Base-by-base conservation (phyloP, 2,888 invertebrate species). In the Iphiclides podalirius region DNA sequence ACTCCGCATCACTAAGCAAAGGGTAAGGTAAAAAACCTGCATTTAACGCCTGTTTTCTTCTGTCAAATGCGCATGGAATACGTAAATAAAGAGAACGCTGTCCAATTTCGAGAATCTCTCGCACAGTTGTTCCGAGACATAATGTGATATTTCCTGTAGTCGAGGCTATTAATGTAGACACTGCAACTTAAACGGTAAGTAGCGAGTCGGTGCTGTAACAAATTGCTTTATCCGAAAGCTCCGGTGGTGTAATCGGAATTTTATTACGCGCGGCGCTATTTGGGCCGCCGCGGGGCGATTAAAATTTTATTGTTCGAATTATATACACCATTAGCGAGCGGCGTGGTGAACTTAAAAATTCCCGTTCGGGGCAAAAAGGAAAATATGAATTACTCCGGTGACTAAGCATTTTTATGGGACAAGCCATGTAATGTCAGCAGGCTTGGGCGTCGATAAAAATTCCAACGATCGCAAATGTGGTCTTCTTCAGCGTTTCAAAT, bases 281-380 rank as follows among this genome's bases (percentile, higher is more conserved):
- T 43, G 26, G 43, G 16, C 17, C 23, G 13, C 2, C 1, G n/a
- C 8, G 16, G 12, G 26, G 43, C 28, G 16, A 43, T 49, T 49
- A 44, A 49, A 39, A 49, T 49, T 49, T 49, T 44, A 49, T 49
- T 39, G 34, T 44, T 17, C 35, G 43, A 49, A 34, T 49, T 49
- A 41, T 47, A 35, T 36, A 43, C 44, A 17, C 44, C 43, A 17
- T 49, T 44, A 39, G 44, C 26, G 39, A 31, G 31, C 20, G 37
- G 20, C 41, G 36, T 36, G 41, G n/a, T 17, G 7, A n/a, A 20
- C 39, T 44, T 44, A 14, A 45, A 26, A 44, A 34, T 13, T 34
- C 37, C 3, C 11, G 28, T 16, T n/a, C 1, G 20, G n/a, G 12
- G n/a, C 34, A 49, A 36, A 44, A 49, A 16, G 39, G 38, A 41